A percentile compares a stretch with the other conserved stretches of the same genome.
Conservation (phyloP, 2,888 invertebrate species). For the Tipula lateralis region DNA sequence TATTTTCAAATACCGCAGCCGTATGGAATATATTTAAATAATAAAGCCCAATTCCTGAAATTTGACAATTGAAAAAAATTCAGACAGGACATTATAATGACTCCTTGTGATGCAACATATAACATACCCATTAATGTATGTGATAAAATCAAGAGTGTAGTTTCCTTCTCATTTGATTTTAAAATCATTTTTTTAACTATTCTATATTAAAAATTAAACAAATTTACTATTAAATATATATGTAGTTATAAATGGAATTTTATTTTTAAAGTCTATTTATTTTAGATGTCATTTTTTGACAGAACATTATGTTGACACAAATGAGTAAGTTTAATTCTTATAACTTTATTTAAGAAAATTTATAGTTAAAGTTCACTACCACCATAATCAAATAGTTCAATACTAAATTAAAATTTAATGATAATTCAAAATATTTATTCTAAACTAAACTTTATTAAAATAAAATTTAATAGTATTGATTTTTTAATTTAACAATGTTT, state of each 20-base stretch:
- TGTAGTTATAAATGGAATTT: background rate
- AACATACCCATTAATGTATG: conserved; percentile 20
- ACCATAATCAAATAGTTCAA: no score
- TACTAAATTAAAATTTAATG: no score
- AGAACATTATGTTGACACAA: no score
- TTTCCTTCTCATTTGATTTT: background rate
- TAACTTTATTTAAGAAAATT: no score
- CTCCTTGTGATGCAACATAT: no score
- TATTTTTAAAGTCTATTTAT: background rate
- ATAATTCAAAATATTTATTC: no score
- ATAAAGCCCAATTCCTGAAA: conserved; percentile 57
- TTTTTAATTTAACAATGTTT: no score
- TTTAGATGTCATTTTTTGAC: background rate
- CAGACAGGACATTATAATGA: no score
- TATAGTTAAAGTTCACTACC: no score
- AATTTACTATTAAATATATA: background rate
- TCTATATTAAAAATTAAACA: background rate
- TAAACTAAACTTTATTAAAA: no score
- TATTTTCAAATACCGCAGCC: conserved; percentile 68
- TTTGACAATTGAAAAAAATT: conserved; percentile 30
- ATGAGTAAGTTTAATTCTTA: no score
- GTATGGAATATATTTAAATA: conserved; percentile 64
- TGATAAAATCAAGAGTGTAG: background rate
- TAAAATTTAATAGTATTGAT: no score
- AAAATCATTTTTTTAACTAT: background rate